These are phyloP conservation scores for Enteromius paludinosus DNA, from an alignment of 2,797 vertebrate species.

Conservation along the genomic window DNA sequence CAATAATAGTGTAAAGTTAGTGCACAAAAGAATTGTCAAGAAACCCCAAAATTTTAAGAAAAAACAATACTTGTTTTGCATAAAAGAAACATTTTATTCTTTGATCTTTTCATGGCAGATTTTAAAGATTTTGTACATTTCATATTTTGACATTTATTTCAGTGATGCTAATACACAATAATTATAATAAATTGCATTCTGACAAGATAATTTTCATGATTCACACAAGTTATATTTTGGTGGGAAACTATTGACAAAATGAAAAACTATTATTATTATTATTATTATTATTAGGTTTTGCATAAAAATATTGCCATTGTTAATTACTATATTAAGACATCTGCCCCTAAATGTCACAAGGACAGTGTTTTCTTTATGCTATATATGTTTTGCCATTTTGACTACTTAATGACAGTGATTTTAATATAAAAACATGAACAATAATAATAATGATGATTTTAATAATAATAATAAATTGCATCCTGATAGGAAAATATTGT, in stretches of 20 bases:
- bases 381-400: neutral
- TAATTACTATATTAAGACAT: neutral
- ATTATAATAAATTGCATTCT: neutral
- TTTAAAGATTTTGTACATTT: neutral
- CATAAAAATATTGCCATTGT: too few relatives aligned
- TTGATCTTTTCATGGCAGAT: neutral
- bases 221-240: neutral
- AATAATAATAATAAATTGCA: neutral
- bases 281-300: neutral
- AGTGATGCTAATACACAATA: neutral
- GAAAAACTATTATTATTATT: neutral
- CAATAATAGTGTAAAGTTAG: conserved; percentile 35
- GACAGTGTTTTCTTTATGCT: neutral
- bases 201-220: neutral
- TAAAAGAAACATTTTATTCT: neutral
- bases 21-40: neutral
- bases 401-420: too few relatives aligned
- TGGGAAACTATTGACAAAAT: neutral
- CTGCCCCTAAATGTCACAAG: neutral
- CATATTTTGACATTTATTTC: neutral
- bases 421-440: too few relatives aligned
- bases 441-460: neutral
- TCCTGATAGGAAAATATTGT: neutral
- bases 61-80: neutral
- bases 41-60: neutral